These are phyloP conservation scores for Pristiophorus japonicus DNA, from an alignment of 2,113 vertebrate species.

Conservation along the genomic window DNA sequence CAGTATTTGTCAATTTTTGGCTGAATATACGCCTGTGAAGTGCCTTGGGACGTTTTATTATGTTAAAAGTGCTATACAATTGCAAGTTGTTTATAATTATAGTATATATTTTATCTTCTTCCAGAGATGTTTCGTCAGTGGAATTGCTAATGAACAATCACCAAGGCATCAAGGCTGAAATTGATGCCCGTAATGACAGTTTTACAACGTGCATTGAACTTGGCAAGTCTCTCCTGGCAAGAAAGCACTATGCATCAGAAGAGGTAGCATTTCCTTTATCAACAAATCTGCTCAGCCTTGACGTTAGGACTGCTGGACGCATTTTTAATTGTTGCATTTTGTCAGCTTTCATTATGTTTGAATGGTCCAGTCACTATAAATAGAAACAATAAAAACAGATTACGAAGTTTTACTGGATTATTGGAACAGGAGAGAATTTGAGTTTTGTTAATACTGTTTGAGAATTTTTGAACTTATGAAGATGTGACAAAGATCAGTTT, in stretches of 20 bases:
- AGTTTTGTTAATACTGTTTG: not conserved
- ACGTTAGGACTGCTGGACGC: not conserved
- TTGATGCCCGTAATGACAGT: conserved; percentile 91
- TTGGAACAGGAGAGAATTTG: not conserved
- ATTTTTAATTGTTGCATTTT: not conserved
- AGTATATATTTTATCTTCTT: not conserved
- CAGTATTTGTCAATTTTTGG: not conserved
- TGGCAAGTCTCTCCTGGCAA: conserved; percentile 82
- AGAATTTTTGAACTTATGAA: not conserved
- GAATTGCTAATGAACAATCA: conserved; percentile 98
- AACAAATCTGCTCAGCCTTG: not conserved
- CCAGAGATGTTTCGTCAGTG: conserved; percentile 89
- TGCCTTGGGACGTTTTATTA: not conserved
- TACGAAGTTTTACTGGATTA: not conserved
- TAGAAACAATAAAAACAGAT: not conserved
- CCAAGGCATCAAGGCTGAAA: conserved; percentile 95
- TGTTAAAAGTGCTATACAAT: not conserved
- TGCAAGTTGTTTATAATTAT: not conserved
- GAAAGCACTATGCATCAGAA: conserved; percentile 88
- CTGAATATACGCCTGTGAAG: not conserved
- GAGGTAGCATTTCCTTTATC: conserved; percentile 61
- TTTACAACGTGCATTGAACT: conserved; percentile 91
- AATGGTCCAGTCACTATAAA: not conserved
- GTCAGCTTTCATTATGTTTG: not conserved
- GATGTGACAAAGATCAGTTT: not conserved